These are phyloP conservation scores for Malacoctenus gilli DNA, from an alignment of 2,797 vertebrate genomes.

Conservation along the genomic window DNA sequence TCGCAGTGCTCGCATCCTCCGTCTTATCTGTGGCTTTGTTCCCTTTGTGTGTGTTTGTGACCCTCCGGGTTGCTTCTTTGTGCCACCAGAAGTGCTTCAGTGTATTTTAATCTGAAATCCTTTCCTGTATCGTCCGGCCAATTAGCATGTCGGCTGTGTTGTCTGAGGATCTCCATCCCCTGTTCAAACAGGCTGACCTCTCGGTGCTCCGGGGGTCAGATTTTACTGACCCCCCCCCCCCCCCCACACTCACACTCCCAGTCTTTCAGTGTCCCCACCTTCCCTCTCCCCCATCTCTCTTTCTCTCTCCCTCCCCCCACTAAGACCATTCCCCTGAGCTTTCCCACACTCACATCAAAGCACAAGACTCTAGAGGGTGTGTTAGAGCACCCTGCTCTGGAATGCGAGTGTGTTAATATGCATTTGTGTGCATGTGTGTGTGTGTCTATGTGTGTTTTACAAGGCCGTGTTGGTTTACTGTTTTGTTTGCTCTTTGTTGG, in stretches of 20 bases:
- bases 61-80: neutral
- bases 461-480: slow-evolving; percentile 73
- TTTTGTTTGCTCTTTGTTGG: slow-evolving; percentile 76
- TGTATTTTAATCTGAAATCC: slow-evolving; percentile 5
- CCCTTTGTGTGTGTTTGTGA: neutral
- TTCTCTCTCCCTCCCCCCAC: slow-evolving; percentile 37
- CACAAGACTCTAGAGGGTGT: slow-evolving; percentile 70
- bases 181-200: slow-evolving; percentile 74
- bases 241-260: neutral
- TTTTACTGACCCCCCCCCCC: slow-evolving; percentile 18
- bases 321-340: slow-evolving; percentile 75
- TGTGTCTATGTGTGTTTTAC: slow-evolving; percentile 70
- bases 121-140: slow-evolving; percentile 46
- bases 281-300: neutral
- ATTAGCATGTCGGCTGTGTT: slow-evolving; percentile 52
- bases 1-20: neutral
- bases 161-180: slow-evolving; percentile 52
- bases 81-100: neutral
- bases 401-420: slow-evolving; percentile 71
- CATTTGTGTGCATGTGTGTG: slow-evolving; percentile 40
- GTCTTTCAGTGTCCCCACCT: neutral
- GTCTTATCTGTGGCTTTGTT: neutral
- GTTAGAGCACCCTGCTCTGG: slow-evolving; percentile 79
- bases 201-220: slow-evolving; percentile 55
- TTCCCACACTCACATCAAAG: slow-evolving; percentile 85